Evolutionary conservation across 1,140 invertebrate genomes (phyloP).

Genomic region (Mesaphorura yosii): DNA sequence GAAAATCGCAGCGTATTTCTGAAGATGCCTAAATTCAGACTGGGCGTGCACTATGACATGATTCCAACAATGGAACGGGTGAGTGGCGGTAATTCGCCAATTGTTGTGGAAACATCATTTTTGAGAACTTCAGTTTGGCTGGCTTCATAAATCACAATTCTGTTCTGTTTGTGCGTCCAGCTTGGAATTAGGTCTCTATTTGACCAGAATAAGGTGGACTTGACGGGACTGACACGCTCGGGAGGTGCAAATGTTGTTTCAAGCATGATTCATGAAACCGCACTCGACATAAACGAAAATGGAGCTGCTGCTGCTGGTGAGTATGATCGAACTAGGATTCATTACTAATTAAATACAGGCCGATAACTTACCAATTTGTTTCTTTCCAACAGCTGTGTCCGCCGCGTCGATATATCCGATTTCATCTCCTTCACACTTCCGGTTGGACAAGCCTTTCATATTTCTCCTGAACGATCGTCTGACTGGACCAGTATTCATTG

Average conservation of each 20-base stretch:
- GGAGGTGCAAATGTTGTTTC: conserved; percentile 9
- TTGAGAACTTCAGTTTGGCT: background rate
- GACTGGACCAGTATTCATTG: conserved; percentile 21
- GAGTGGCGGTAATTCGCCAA: background rate
- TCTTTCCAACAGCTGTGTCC: conserved; percentile 13
- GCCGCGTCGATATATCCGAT: conserved; percentile 17
- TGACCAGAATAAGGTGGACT: conserved; percentile 3
- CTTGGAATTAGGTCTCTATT: conserved; percentile 18
- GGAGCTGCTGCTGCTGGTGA: conserved; percentile 19
- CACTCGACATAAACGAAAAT: conserved; percentile 18
- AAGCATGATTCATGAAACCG: conserved; percentile 18
- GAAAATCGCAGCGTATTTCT: conserved; percentile 13
- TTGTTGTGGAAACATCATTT: background rate
- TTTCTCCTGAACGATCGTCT: conserved; percentile 20
- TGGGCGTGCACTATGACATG: conserved; percentile 13
- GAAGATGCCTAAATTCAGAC: conserved; percentile 21
- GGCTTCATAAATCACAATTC: background rate
- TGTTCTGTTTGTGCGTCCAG: conserved; percentile 5
- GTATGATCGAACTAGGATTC: too few relatives aligned
- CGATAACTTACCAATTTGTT: too few relatives aligned
- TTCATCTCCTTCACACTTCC: conserved; percentile 21
- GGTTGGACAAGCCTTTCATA: conserved; percentile 17
- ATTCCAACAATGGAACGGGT: conserved; percentile 10
- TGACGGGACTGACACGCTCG: conserved; percentile 7
- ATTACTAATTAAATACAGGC: too few relatives aligned